These are phyloP conservation scores for Mesitornis unicolor DNA, from an alignment of 2,113 vertebrate genomes.

Conservation along the genomic window DNA sequence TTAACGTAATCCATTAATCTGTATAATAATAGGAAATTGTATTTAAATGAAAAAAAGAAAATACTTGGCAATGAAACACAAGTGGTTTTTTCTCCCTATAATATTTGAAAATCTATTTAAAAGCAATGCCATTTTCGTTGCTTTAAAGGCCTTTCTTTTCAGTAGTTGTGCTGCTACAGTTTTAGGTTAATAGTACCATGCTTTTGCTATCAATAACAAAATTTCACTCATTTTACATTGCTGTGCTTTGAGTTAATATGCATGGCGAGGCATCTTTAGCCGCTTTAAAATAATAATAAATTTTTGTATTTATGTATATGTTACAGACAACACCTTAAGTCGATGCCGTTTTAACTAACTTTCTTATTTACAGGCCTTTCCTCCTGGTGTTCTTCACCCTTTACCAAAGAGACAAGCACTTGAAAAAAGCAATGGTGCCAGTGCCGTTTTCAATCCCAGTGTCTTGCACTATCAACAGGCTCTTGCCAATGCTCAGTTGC, in stretches of 20 bases:
- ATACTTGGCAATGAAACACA: slow-evolving; percentile 74
- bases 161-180: slow-evolving; percentile 79
- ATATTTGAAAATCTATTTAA: slow-evolving; percentile 66
- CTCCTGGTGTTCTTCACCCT: slow-evolving; percentile 93
- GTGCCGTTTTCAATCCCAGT: slow-evolving; percentile 92
- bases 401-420: slow-evolving; percentile 99
- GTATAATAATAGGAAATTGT: slow-evolving; percentile 48
- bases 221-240: slow-evolving; percentile 80
- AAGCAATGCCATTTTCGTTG: slow-evolving; percentile 73
- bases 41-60: slow-evolving; percentile 48
- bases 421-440: slow-evolving; percentile 93
- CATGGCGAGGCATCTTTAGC: slow-evolving; percentile 82
- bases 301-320: slow-evolving; percentile 61
- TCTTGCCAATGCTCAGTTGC: slow-evolving; percentile 91
- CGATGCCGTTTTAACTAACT: slow-evolving; percentile 50
- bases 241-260: slow-evolving; percentile 82
- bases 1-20: slow-evolving; percentile 69
- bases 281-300: slow-evolving; percentile 56
- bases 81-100: slow-evolving; percentile 69
- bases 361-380: slow-evolving; percentile 86
- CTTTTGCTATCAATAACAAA: slow-evolving; percentile 81
- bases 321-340: neutral
- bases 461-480: slow-evolving; percentile 99
- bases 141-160: slow-evolving; percentile 77
- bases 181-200: slow-evolving; percentile 78